Evolutionary conservation across 2,888 invertebrate species (phyloP).

Genomic region (Drosophila merina): DNA sequence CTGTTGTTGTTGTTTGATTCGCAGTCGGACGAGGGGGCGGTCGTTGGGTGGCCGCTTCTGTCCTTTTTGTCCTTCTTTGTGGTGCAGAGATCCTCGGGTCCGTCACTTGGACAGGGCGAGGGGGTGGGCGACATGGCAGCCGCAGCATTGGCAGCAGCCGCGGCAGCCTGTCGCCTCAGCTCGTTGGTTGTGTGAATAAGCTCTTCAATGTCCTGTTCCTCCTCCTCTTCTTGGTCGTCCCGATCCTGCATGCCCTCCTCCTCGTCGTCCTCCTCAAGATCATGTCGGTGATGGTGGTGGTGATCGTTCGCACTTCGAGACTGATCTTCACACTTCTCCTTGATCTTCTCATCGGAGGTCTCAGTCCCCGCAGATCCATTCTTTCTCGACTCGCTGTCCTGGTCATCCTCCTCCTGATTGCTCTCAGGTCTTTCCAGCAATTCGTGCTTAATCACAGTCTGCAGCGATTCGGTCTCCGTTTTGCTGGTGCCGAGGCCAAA

Average conservation of each 20-base stretch:
- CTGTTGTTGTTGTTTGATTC: constrained; percentile 73
- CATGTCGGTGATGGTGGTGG: constrained; percentile 25
- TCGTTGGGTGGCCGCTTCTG: constrained; percentile 16
- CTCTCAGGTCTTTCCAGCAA: constrained; percentile 52
- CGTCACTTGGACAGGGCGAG: constrained; percentile 73
- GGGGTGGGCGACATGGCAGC: constrained; percentile 71
- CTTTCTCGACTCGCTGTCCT: constrained; percentile 7
- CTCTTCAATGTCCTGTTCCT: constrained; percentile 81
- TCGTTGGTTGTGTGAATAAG: constrained; percentile 80
- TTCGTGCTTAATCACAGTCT: constrained; percentile 83
- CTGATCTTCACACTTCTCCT: constrained; percentile 19
- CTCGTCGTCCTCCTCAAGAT: constrained; percentile 50
- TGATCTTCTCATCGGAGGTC: constrained; percentile 3
- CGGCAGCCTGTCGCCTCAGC: constrained; percentile 76
- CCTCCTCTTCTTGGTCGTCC: constrained; percentile 59
- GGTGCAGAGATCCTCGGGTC: constrained; percentile 84
- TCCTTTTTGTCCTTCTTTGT: constrained; percentile 78
- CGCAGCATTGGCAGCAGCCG: constrained; percentile 73
- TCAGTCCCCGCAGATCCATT: constrained; percentile 6
- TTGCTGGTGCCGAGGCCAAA: constrained; percentile 82
- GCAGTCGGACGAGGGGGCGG: constrained; percentile 49
- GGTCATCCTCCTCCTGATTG: constrained; percentile 47
- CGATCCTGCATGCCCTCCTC: constrained; percentile 38
- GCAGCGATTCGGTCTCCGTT: constrained; percentile 75
- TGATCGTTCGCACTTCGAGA: constrained; percentile 11